phyloP scores from a whole-genome alignment of 2,797 vertebrate genomes.

The Falco biarmicus region DNA sequence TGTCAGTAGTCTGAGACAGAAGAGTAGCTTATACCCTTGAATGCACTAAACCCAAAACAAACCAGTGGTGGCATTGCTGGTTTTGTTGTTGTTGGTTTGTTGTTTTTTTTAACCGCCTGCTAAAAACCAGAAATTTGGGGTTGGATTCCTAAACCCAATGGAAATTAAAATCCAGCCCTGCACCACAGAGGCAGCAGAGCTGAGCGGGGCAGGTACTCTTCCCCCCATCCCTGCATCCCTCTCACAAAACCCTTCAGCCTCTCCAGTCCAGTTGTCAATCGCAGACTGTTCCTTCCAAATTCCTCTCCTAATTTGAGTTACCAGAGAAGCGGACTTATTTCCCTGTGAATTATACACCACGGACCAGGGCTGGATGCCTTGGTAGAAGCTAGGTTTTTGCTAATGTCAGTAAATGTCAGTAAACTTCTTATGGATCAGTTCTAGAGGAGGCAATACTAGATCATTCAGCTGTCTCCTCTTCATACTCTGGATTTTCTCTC shows the following conservation, averaged over 20 bases:
- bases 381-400: not conserved
- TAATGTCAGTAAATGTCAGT: not conserved
- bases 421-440: not conserved
- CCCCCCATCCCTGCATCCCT: not conserved
- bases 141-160: not conserved
- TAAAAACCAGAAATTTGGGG: not conserved
- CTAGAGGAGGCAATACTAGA: not conserved
- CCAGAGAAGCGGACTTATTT: not conserved
- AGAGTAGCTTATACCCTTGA: not conserved
- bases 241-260: not conserved
- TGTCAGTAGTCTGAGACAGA: not conserved
- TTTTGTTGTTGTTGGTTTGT: not conserved
- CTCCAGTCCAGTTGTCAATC: not conserved
- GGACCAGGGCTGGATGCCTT: not conserved
- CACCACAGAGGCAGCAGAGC: rapidly evolving
- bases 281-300: not conserved
- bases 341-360: not conserved
- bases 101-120: not conserved
- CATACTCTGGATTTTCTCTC: not conserved
- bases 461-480: not conserved
- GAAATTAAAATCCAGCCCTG: not conserved
- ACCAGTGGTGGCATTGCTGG: not conserved
- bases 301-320: not conserved
- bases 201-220: not conserved
- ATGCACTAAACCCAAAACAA: not conserved